Conservation (phyloP, 2,888 invertebrate species). For the Oligia latruncula region DNA sequence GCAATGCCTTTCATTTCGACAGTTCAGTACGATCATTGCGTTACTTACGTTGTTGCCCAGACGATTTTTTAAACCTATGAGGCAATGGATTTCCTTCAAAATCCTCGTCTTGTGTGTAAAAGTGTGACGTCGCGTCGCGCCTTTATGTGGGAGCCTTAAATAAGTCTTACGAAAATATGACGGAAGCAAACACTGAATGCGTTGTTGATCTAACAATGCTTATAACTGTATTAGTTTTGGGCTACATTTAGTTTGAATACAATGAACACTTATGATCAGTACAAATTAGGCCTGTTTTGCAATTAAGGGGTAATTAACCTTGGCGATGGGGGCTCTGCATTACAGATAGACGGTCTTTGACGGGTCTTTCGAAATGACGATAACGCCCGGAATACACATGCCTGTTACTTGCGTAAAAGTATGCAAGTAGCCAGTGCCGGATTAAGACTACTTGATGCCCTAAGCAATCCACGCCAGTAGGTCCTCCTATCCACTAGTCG, state of each 20-base stretch:
- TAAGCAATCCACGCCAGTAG: no score
- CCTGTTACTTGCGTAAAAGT: no score
- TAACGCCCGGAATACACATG: no score
- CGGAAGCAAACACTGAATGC: background rate
- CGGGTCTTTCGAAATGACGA: background rate
- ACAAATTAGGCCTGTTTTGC: slow-evolving; percentile 29
- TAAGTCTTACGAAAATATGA: slow-evolving; percentile 1
- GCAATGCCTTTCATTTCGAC: no score
- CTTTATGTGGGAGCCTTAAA: background rate
- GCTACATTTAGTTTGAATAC: slow-evolving; percentile 20
- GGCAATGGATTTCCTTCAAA: background rate
- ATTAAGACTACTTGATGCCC: no score
- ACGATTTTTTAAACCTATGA: background rate
- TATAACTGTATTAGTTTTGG: background rate
- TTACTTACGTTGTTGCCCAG: background rate
- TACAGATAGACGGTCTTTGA: background rate
- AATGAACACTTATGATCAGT: slow-evolving; percentile 25
- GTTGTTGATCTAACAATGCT: slow-evolving; percentile 7
- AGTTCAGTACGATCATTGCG: background rate
- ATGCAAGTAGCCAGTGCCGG: no score
- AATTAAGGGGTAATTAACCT: slow-evolving; percentile 37
- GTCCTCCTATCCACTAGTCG: no score
- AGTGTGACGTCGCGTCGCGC: background rate
- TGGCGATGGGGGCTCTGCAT: slow-evolving; percentile 23
- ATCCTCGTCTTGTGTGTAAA: background rate